Base-by-base conservation (phyloP, 2,888 invertebrate genomes). In the Lycophotia porphyrea region DNA sequence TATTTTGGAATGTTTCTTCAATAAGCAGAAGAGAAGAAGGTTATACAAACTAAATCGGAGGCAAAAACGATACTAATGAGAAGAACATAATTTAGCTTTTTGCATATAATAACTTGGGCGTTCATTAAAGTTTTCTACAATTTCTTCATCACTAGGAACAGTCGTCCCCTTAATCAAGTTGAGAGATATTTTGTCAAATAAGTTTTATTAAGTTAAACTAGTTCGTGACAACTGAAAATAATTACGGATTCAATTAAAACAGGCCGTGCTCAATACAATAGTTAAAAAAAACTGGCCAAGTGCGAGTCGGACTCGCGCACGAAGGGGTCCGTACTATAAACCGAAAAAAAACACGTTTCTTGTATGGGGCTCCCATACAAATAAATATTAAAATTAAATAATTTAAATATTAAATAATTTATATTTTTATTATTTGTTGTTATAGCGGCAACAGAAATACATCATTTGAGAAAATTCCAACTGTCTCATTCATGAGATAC, bases 1-100 rank as follows among this genome's bases (percentile, higher is more conserved):
- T 49, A 11, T n/a, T n/a, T 3, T 4, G 24, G 9, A 49, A 52
- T 52, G n/a, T 55, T 31, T 58, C 27, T 31, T 18, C 27, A 18
- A 15, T n/a, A 8, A 1, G 27, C 9, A 61, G 18, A 58, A 8
- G 5, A 34, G 7, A n/a, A 34, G 7, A 73, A 44, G 24, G 44
- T 44, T 44, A 9, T 7, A 13, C 5, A 61, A 63, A 58, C 47
- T 5, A 75, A 49, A 18, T 34, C 39, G 5, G 8, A 21, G 21
- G 18, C 44, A 73, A 58, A 34, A 76, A 8, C 21, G 5, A 78
- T 31, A 55, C 36, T 78, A 67, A 75, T n/a, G 42, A 55, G 5
- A 49, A 31, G 0, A 49, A 34, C 42, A 80, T 61, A 36, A 34
- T n/a, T 27, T 31, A 11, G 44, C 42, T 78, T 27, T 8, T 44